Base-by-base conservation (phyloP, 2,888 invertebrate species). In the Calliscelio sp. region DNA sequence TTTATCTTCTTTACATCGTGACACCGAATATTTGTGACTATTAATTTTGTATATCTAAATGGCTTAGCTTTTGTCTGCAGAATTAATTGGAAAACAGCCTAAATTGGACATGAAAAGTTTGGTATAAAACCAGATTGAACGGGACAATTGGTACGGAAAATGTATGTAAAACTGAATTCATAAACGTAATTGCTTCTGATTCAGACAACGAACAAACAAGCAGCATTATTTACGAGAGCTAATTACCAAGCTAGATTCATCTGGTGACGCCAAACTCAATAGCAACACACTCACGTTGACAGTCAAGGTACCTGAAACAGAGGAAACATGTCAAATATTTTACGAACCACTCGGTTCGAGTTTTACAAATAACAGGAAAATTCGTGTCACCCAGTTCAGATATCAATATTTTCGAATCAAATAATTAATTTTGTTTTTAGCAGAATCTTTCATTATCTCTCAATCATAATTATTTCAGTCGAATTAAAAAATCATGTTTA, bases 201-300 rank as follows among this genome's bases (percentile, higher is more conserved):
- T 18, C 20, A 63, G 28, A 24, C 24, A 53, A 38, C 25, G 46
- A 61, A 61, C 49, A 65, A 65, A 46, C 66, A 61, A 61, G 28
- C 65, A 28, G 55, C 41, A 55, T 46, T 70, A 71, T 63, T 71
- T 44, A 65, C 28, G 14, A 70, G 35, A 63, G 38, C 1, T 63
- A 95, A 96, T 97, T 95, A 98, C 98, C 96, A 98, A 95, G 95
- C 98, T 98, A 93, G 98, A 98, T 94, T 98, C 98, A 94, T 98
- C 98, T 88, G 98, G 98, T 89, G 98, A 98, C 91, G 98, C 98
- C 94, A 98, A 95, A 94, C 98, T 98, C 93, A 98, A 96, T 92
- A 98, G 96, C 93, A 98, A 95, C 90, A 98, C 98, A 94, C 97
- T 98, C 93, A 98, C 97, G 94, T 98, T 98, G 89, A 98, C 98